A percentile compares a stretch with the other conserved stretches of the same genome.
phyloP scores from a whole-genome alignment of 1,140 invertebrate genomes.

The Neuroterus valhalla region DNA sequence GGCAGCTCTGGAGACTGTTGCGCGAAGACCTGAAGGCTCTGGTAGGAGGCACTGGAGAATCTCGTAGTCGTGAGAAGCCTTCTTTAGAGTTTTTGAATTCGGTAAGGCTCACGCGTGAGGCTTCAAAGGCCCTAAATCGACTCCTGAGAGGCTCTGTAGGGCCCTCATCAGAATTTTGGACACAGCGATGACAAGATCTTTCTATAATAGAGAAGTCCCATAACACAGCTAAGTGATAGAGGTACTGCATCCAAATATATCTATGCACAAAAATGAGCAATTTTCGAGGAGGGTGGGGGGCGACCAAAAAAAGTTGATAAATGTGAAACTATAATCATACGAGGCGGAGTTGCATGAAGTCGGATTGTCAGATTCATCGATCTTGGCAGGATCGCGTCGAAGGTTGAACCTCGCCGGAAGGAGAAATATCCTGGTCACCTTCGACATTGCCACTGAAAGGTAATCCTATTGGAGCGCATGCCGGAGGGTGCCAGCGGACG shows the following conservation, averaged over 20 bases:
- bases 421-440: slow-evolving; percentile 54
- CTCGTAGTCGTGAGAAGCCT: too few relatives aligned
- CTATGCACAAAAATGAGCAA: neutral
- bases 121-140: too few relatives aligned
- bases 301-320: slow-evolving; percentile 15
- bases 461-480: slow-evolving; percentile 29
- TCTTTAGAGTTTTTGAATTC: too few relatives aligned
- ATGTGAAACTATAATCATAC: slow-evolving; percentile 48
- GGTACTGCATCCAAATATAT: neutral
- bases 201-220: too few relatives aligned
- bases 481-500: slow-evolving; percentile 36
- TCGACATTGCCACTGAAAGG: slow-evolving; percentile 47
- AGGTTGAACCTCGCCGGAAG: slow-evolving; percentile 47
- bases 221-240: too few relatives aligned
- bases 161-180: too few relatives aligned
- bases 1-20: too few relatives aligned
- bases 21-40: too few relatives aligned
- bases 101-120: too few relatives aligned
- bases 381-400: slow-evolving; percentile 36
- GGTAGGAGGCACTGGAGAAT: too few relatives aligned
- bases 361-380: slow-evolving; percentile 35
- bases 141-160: too few relatives aligned
- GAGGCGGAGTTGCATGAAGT: slow-evolving; percentile 33
- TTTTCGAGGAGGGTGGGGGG: neutral
- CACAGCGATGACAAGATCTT: too few relatives aligned